A percentile compares a stretch with the other conserved stretches of the same genome.
Evolutionary conservation across 2,888 invertebrate species (phyloP).

Genomic region (Agrochola lychnidis): DNA sequence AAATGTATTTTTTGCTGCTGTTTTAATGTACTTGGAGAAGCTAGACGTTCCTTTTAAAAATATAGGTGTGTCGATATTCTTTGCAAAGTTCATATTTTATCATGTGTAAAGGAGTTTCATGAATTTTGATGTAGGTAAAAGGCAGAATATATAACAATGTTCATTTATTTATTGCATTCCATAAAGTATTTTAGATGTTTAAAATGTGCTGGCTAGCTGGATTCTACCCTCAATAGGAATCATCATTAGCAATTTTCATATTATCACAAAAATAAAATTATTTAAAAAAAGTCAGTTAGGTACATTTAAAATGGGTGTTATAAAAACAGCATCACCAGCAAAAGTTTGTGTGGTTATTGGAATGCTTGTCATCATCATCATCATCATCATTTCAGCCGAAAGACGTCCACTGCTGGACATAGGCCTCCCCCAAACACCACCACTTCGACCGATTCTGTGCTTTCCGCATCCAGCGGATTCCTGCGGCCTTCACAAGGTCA

Average conservation of each 20-base stretch:
- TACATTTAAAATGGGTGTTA: background rate
- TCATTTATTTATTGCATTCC: too few relatives aligned
- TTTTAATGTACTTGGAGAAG: constrained; percentile 18
- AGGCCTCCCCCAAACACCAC: too few relatives aligned
- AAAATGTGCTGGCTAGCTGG: background rate
- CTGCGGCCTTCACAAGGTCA: too few relatives aligned
- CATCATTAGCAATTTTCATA: background rate
- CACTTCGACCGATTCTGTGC: too few relatives aligned
- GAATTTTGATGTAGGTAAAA: constrained; percentile 7
- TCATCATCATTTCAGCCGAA: too few relatives aligned
- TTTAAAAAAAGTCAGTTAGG: too few relatives aligned
- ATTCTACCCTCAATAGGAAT: background rate
- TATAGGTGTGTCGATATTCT: background rate
- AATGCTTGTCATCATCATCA: too few relatives aligned
- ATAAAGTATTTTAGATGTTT: too few relatives aligned
- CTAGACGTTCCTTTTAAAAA: constrained; percentile 1
- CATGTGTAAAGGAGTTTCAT: background rate
- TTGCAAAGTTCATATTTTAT: constrained; percentile 14
- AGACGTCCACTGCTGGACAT: too few relatives aligned
- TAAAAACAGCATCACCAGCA: background rate
- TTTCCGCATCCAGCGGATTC: too few relatives aligned
- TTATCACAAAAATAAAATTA: background rate
- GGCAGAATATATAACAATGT: background rate
- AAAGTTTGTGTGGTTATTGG: background rate
- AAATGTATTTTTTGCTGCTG: constrained; percentile 13